Evolutionary conservation across 2,113 vertebrate genomes (phyloP).

Genomic region (Podarcis raffonei): DNA sequence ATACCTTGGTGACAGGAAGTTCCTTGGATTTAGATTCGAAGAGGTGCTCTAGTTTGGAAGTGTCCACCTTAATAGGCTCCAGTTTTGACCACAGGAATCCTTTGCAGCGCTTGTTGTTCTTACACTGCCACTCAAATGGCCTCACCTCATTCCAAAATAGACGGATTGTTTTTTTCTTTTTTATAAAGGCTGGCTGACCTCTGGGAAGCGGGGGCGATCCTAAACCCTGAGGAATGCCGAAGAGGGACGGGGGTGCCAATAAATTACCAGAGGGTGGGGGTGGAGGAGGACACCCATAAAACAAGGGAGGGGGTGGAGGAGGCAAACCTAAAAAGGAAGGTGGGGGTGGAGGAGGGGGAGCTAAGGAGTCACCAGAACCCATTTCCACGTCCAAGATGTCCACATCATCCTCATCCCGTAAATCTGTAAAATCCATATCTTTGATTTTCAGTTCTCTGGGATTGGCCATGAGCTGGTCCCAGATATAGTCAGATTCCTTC

Average conservation of each 20-base stretch:
- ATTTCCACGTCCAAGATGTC: constrained; percentile 90
- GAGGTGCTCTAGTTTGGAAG: constrained; percentile 94
- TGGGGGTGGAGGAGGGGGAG: constrained; percentile 83
- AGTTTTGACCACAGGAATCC: constrained; percentile 96
- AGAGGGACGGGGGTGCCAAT: constrained; percentile 81
- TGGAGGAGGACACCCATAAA: constrained; percentile 79
- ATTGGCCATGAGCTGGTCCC: constrained; percentile 96
- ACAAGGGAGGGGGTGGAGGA: constrained; percentile 80
- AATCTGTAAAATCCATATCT: constrained; percentile 98
- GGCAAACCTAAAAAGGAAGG: constrained; percentile 79
- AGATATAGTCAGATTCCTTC: constrained; percentile 95
- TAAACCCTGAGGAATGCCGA: constrained; percentile 77
- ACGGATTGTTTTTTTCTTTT: constrained; percentile 98
- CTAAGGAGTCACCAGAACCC: constrained; percentile 78
- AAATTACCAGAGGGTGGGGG: constrained; percentile 86
- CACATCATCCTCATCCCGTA: constrained; percentile 91
- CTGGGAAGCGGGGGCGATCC: constrained; percentile 86
- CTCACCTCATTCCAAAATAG: constrained; percentile 98
- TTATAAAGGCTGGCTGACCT: constrained; percentile 88
- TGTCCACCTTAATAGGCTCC: constrained; percentile 95
- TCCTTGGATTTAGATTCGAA: constrained; percentile 99
- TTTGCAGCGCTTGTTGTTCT: constrained; percentile 87
- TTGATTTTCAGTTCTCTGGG: constrained; percentile 94
- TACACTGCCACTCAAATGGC: constrained; percentile 90
- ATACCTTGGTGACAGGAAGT: constrained; percentile 94